Percentiles rank a stretch among this genome's conserved stretches.
Evolutionary conservation across 1,140 invertebrate species (phyloP).

Genomic region (Bombus sibiricus): DNA sequence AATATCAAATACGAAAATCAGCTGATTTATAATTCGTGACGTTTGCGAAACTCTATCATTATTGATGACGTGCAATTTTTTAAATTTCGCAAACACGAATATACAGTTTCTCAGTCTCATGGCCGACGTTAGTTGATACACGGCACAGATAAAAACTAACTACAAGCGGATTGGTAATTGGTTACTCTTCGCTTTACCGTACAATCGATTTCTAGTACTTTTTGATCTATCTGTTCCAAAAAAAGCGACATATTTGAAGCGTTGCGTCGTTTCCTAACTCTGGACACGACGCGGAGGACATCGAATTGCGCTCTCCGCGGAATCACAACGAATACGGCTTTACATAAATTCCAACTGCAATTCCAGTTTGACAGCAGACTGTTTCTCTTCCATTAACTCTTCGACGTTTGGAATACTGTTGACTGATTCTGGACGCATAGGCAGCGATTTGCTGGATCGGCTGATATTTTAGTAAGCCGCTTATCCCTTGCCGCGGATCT

Average conservation of each 20-base stretch:
- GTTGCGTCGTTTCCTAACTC: no score
- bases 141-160: no score
- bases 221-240: background rate
- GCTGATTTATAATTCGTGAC: no score
- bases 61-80: no score
- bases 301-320: no score
- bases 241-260: no score
- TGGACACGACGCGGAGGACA: background rate
- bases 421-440: slow-evolving; percentile 45
- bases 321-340: background rate
- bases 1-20: no score
- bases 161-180: no score
- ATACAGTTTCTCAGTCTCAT: no score
- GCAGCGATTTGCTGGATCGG: slow-evolving; percentile 41
- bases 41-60: no score
- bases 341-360: background rate
- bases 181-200: background rate
- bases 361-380: background rate
- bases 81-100: no score
- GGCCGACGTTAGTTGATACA: no score
- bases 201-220: background rate
- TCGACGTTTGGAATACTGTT: slow-evolving; percentile 21
- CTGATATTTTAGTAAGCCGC: slow-evolving; percentile 61
- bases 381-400: slow-evolving; percentile 43
- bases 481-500: slow-evolving; percentile 59